Evolutionary conservation across 2,888 invertebrate species (phyloP), one percentile per base, ranked within the genome.

Genomic region (Malachius bipustulatus): DNA sequence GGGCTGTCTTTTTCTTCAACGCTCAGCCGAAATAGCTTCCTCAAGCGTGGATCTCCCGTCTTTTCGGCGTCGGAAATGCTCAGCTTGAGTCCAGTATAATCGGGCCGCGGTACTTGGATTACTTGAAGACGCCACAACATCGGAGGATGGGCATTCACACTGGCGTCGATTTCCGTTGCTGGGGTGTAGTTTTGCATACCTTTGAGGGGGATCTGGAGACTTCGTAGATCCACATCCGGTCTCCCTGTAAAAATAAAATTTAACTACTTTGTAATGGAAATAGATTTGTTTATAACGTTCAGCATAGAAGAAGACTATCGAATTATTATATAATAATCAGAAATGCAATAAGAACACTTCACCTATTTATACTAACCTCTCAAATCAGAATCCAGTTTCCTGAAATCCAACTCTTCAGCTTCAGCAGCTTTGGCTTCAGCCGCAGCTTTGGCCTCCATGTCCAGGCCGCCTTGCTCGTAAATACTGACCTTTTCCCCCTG

Each of bases 81-180:
- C 37, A 79, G 65, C 49, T 78, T 77, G 34, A 85, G 68, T 41
- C 81, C 80, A 1, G 75, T 76, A 53, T 82, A 85, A 54, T 81
- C 79, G 0, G 83, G 79, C 26, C 77, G 68, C 0, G 82, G 80
- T 50, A 84, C 75, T 37, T 77, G 74, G 35, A 83, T 60, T 9
- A 64, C 51, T 27, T 58, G 45, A 9, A 70, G 56, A 56, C 75
- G 76, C 66, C 80, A 89, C 1, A 63, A 48, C 34, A 88, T 76
- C 0, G 81, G 80, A 1, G 76, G 73, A 56, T 88, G 87, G 27
- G 82, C 79, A 34, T 75, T 75, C 29, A 83, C 70, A 24, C 83
- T 82, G 4, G 82, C 88, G 53, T 87, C 83, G 41, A 89, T 87
- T 66, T 89, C 89, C 0, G 79, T 82, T 14, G 87, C 87, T 1